These are phyloP conservation scores for Passer montanus DNA, from an alignment of 2,113 vertebrate species.

Conservation along the genomic window DNA sequence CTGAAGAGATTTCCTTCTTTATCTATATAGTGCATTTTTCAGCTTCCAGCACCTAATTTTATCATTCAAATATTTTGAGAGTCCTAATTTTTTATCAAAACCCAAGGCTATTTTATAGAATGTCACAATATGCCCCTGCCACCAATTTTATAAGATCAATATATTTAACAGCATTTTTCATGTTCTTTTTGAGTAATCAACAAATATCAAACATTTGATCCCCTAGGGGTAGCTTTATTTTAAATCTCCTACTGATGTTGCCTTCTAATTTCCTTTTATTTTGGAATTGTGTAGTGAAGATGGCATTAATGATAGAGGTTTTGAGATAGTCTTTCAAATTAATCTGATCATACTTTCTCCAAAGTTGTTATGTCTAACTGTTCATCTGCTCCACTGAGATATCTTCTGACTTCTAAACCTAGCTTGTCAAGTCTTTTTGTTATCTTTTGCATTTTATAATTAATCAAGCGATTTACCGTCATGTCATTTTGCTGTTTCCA, in stretches of 20 bases:
- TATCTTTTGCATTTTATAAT: not conserved
- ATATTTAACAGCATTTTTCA: not conserved
- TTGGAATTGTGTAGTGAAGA: not conserved
- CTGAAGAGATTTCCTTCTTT: not conserved
- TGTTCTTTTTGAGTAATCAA: not conserved
- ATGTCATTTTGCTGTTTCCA: not conserved
- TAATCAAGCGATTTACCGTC: not conserved
- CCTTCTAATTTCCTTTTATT: not conserved
- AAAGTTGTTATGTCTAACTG: not conserved
- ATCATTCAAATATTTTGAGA: not conserved
- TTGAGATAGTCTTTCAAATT: not conserved
- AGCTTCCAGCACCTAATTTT: not conserved
- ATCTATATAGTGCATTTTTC: not conserved
- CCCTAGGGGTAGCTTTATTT: not conserved
- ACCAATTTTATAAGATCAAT: not conserved
- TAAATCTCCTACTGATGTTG: not conserved
- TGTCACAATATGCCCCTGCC: fast-evolving
- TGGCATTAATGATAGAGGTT: not conserved
- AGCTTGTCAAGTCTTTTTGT: not conserved
- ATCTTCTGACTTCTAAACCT: not conserved
- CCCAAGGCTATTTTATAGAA: not conserved
- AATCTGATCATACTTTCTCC: not conserved
- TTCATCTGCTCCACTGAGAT: not conserved
- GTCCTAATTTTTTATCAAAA: not conserved
- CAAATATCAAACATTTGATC: not conserved